Conservation (phyloP, 2,888 invertebrate species). For the Epistrophe eligans region DNA sequence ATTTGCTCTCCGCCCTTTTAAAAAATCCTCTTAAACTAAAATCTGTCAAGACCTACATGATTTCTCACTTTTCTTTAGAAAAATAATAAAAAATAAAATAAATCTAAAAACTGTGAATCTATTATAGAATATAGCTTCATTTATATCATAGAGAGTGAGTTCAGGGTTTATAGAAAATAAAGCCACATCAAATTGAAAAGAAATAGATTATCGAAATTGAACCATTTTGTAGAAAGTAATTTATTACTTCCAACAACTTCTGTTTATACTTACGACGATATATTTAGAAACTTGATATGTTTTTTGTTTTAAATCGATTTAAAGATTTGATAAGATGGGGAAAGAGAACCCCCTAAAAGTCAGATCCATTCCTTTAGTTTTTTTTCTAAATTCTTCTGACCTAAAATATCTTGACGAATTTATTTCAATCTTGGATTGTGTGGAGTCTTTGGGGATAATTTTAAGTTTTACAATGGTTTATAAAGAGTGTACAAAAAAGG, state of each 20-base stretch:
- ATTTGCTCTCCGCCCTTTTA: not conserved
- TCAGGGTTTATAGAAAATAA: not conserved
- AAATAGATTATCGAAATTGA: not conserved
- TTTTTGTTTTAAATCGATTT: not conserved
- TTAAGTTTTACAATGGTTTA: not conserved
- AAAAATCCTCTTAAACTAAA: constrained; percentile 3
- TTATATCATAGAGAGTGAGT: not conserved
- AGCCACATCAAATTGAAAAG: constrained; percentile 9
- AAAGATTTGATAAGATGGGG: not conserved
- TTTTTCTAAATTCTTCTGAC: not conserved
- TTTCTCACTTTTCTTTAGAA: not conserved
- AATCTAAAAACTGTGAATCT: not conserved
- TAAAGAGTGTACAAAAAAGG: too few species aligned
- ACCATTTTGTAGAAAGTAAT: not conserved
- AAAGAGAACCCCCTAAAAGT: not conserved
- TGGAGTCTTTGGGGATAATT: not conserved
- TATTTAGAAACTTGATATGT: not conserved
- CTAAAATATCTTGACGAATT: not conserved
- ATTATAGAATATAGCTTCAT: not conserved
- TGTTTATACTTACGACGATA: not conserved
- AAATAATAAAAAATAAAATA: not conserved
- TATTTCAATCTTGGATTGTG: not conserved
- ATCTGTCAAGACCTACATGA: constrained; percentile 22
- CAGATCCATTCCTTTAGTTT: not conserved
- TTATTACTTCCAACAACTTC: not conserved